Base-by-base conservation (phyloP, 2,113 vertebrate species). In the Cololabis saira region DNA sequence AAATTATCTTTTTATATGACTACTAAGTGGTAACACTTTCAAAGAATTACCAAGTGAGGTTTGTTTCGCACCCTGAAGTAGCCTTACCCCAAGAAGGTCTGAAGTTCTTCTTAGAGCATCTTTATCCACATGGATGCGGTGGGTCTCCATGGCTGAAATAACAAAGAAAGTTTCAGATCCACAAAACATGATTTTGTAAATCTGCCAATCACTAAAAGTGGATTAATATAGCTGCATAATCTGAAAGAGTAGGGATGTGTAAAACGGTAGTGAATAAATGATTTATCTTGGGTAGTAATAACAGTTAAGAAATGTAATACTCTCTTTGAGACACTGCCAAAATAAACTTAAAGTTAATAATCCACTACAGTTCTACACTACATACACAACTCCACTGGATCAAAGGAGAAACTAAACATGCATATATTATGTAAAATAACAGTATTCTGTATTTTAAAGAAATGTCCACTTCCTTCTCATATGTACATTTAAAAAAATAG, bases 61-160 rank as follows among this genome's bases (percentile, higher is more conserved):
- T 7, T 40, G 21, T 27, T 43, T 12, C 43, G 6, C 17, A 15
- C n/a, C 6, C 1, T 57, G 13, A 33, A 48, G 45, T 12, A 6
- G 12, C 2, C 64, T 89, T 87, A 98, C 96, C 93, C 93, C 95
- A 5, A 98, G 91, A 71, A 97, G 88, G 13, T 93, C 91, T 22
- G 97, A 98, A 2, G 92, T 97, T 87, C 80, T 93, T 77, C 93
- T 92, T 51, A 97, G 83, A 47, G 94, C 93, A 18, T 93, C 93
- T 71, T 90, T 92, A 85, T 96, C 90, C 87, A 98, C 94, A 2
- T 88, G 89, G 64, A 98, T 94, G 81, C 47, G 78, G 51, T 94
- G 92, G 51, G 87, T 96, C 89, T 98, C 97, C 96, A 97, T 97
- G 58, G 91, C 97, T 98, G 78, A 45, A 89, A 87, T 16, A 58